A percentile compares a stretch with the other conserved stretches of the same genome.
These are phyloP conservation scores for Gopherus evgoodei DNA, from an alignment of 2,113 vertebrate species.

Conservation along the genomic window DNA sequence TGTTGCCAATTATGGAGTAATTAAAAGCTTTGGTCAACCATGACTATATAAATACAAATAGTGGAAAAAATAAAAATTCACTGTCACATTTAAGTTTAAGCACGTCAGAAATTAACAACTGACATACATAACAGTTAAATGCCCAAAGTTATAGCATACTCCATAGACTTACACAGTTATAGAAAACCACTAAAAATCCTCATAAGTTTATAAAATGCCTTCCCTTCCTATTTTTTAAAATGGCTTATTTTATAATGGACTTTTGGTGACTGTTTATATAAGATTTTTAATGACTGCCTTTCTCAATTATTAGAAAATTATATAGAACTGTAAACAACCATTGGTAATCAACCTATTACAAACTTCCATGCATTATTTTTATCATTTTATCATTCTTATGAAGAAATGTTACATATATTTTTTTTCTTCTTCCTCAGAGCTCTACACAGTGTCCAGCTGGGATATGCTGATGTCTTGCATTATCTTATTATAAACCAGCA, in stretches of 20 bases:
- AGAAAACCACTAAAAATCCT: not conserved
- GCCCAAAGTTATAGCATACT: not conserved
- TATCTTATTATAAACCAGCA: constrained; percentile 36
- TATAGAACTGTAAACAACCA: not conserved
- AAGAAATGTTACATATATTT: not conserved
- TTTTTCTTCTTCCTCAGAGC: not conserved
- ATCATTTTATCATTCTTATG: not conserved
- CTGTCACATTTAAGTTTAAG: not conserved
- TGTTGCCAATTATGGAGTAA: not conserved
- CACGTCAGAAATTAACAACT: not conserved
- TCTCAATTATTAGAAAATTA: not conserved
- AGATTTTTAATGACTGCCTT: not conserved
- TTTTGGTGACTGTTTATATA: not conserved
- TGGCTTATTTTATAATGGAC: not conserved
- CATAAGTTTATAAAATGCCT: not conserved
- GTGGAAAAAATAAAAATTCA: not conserved
- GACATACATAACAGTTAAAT: not conserved
- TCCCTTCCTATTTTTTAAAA: not conserved
- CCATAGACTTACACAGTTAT: not conserved
- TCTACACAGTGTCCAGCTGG: not conserved
- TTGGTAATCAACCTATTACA: not conserved
- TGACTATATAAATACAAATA: not conserved
- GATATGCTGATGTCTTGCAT: not conserved
- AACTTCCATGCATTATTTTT: not conserved
- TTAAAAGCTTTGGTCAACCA: not conserved